phyloP scores from a whole-genome alignment of 2,113 vertebrate genomes.

The Limnothrissa miodon region DNA sequence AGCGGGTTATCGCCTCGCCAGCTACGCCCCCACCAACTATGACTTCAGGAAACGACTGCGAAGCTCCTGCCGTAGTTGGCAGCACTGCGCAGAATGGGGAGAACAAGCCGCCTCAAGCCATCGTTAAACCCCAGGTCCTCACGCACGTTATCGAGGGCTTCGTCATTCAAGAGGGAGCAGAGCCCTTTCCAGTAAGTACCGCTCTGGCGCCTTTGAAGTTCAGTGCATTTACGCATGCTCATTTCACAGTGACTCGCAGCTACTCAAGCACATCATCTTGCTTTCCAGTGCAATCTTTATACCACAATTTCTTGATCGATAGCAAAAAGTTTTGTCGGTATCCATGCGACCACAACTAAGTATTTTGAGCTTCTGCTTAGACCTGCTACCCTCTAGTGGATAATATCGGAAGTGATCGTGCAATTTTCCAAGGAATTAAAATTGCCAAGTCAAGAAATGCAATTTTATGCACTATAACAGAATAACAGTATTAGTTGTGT shows the following conservation, averaged over 20 bases:
- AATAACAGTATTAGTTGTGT: too few species aligned
- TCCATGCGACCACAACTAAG: background rate
- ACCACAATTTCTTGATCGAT: background rate
- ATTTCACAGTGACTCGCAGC: background rate
- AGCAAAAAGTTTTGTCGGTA: background rate
- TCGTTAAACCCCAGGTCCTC: conserved; percentile 96
- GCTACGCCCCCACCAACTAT: conserved; percentile 74
- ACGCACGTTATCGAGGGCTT: conserved; percentile 98
- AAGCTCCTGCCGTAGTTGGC: conserved; percentile 79
- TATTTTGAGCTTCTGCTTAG: background rate
- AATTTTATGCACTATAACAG: too few species aligned
- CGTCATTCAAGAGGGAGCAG: conserved; percentile 96
- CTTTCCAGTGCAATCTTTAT: background rate
- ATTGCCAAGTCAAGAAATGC: background rate
- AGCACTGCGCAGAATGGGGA: conserved; percentile 86
- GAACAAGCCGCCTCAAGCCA: conserved; percentile 94
- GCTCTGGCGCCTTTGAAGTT: background rate
- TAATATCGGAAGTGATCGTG: background rate
- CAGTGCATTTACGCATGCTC: background rate
- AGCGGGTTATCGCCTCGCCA: conserved; percentile 73
- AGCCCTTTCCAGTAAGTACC: conserved; percentile 89
- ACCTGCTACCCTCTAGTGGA: conserved; percentile 60
- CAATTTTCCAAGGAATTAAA: background rate
- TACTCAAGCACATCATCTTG: conserved; percentile 7
- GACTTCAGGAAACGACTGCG: conserved; percentile 88